Conservation (phyloP, 2,888 invertebrate genomes). For the Amphipyra berbera region DNA sequence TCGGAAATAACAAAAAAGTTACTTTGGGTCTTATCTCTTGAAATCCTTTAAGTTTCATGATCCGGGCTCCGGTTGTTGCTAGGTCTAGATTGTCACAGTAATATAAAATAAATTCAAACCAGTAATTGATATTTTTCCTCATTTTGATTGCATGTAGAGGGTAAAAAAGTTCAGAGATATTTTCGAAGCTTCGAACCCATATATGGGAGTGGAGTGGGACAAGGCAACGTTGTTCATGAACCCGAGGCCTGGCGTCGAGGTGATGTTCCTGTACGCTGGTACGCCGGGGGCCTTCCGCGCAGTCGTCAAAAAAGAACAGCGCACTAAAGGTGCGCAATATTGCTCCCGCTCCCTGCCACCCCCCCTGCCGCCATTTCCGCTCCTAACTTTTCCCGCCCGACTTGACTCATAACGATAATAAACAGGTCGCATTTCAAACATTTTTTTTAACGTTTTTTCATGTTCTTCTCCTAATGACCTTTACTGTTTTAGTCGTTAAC, state of each 20-base stretch:
- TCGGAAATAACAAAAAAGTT: no score
- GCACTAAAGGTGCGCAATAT: constrained; percentile 76
- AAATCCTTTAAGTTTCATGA: no score
- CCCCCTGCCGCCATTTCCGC: constrained; percentile 82
- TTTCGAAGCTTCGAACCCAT: constrained; percentile 67
- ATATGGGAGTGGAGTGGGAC: constrained; percentile 72
- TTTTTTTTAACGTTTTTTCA: constrained; percentile 71
- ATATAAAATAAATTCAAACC: no score
- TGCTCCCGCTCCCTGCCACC: constrained; percentile 59
- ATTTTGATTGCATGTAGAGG: constrained; percentile 61
- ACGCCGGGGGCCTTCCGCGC: constrained; percentile 78
- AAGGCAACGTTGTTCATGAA: constrained; percentile 77
- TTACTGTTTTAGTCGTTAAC: constrained; percentile 71
- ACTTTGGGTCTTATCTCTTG: no score
- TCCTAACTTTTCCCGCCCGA: constrained; percentile 80
- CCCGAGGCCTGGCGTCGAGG: constrained; percentile 74
- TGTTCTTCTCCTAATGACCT: constrained; percentile 78
- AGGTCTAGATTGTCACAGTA: no score
- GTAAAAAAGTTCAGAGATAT: constrained; percentile 68
- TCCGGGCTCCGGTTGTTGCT: no score
- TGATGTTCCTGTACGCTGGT: constrained; percentile 71
- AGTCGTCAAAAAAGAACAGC: constrained; percentile 72
- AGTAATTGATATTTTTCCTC: neutral
- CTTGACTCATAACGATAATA: constrained; percentile 85
- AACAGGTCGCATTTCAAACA: constrained; percentile 82